Evolutionary conservation across 1,140 invertebrate genomes (phyloP).

Genomic region (Zaprionus davidi): DNA sequence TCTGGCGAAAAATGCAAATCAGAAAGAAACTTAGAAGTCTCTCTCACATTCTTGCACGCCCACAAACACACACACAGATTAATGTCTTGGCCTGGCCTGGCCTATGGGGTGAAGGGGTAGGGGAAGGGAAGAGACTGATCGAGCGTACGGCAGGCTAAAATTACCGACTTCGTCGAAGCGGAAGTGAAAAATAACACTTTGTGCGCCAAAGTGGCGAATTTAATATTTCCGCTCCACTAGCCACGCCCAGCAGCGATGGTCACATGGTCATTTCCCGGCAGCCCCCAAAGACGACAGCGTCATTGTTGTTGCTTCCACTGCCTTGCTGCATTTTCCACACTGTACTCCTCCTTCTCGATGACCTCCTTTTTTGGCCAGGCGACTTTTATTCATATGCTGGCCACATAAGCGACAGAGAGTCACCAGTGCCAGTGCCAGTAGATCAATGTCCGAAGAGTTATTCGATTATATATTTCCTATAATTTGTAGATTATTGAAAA

Average conservation of each 20-base stretch:
- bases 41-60: not conserved
- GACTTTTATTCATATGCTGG: constrained; percentile 16
- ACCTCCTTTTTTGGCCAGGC: constrained; percentile 17
- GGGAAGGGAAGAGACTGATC: constrained; percentile 44
- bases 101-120: no score
- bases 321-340: constrained; percentile 1
- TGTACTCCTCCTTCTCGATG: constrained; percentile 2
- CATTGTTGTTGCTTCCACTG: constrained; percentile 16
- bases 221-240: constrained; percentile 74
- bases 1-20: constrained; percentile 9
- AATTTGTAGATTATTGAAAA: not conserved
- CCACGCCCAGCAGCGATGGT: constrained; percentile 17
- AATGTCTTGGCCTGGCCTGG: constrained; percentile 15
- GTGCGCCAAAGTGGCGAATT: constrained; percentile 76
- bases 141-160: constrained; percentile 19
- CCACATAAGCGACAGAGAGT: not conserved
- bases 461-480: no score
- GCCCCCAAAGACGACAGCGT: constrained; percentile 6
- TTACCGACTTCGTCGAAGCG: constrained; percentile 50
- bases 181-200: constrained; percentile 77
- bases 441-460: not conserved
- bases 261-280: constrained; percentile 25
- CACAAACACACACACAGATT: constrained; percentile 17
- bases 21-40: constrained; percentile 6
- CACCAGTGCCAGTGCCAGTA: not conserved